phyloP scores from a whole-genome alignment of 2,113 vertebrate species.

The Megaceryle torquata region DNA sequence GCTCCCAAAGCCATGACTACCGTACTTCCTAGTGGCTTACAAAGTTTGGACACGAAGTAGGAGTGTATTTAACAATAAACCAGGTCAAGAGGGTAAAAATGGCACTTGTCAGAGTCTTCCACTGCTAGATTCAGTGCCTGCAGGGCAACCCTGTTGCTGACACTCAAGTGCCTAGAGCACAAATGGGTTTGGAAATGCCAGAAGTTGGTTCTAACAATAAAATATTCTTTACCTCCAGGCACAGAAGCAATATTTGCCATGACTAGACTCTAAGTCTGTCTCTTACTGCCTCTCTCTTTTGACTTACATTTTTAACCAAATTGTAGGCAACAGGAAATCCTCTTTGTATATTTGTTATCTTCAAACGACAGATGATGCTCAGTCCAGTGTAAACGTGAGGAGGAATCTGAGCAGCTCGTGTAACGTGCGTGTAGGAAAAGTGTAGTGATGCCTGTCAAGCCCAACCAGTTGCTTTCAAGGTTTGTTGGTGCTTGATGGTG shows the following conservation, averaged over 20 bases:
- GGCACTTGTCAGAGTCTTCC: not conserved
- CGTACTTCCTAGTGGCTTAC: not conserved
- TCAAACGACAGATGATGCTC: not conserved
- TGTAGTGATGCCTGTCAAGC: not conserved
- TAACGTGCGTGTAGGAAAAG: not conserved
- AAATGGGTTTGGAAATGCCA: not conserved
- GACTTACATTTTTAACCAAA: not conserved
- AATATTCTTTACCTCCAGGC: not conserved
- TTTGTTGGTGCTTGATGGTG: not conserved
- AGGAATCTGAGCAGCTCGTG: fast-evolving
- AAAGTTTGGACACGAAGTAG: not conserved
- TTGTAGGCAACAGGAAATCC: not conserved
- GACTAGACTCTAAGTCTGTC: not conserved
- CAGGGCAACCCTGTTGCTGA: not conserved
- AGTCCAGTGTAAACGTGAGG: not conserved
- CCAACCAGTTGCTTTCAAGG: not conserved
- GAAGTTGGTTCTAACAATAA: not conserved
- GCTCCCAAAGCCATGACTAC: not conserved
- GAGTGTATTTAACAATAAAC: not conserved
- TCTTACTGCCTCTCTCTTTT: not conserved
- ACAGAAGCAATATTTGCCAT: not conserved
- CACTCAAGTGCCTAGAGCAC: not conserved
- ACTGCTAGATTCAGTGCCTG: not conserved
- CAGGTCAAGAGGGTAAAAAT: not conserved
- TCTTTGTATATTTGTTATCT: not conserved